These are phyloP conservation scores for Myodes glareolus DNA, from an alignment of 2,113 vertebrate genomes.

Conservation along the genomic window DNA sequence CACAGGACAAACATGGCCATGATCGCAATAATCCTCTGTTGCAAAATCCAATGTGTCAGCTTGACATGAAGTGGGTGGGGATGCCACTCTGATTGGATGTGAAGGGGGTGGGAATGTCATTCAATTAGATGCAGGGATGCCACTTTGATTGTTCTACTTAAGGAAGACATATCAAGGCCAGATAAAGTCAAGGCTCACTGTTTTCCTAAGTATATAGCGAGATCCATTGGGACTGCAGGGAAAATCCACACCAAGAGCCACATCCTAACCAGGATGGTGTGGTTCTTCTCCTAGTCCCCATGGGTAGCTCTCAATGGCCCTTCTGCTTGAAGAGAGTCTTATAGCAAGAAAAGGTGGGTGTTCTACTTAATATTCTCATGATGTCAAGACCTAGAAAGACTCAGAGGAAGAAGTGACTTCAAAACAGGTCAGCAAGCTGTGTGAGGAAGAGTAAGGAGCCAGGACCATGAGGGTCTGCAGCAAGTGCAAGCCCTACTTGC, in stretches of 20 bases:
- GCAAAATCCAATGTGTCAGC: neutral
- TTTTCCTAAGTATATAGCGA: neutral
- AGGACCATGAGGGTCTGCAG: fast-evolving
- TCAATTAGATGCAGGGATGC: neutral
- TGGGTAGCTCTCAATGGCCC: neutral
- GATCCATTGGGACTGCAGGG: fast-evolving
- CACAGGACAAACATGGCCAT: neutral
- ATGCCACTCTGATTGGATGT: neutral
- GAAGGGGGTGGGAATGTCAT: neutral
- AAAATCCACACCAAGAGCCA: neutral
- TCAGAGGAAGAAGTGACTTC: neutral
- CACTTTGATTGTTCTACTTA: neutral
- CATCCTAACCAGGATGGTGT: neutral
- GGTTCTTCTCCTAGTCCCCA: neutral
- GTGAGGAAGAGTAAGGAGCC: neutral
- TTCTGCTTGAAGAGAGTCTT: neutral
- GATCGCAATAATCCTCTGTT: neutral
- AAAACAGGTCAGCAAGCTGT: neutral
- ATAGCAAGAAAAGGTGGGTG: neutral
- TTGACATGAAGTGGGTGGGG: neutral
- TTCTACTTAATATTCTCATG: neutral
- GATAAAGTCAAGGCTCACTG: neutral
- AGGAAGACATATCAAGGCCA: neutral
- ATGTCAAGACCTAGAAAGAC: neutral
- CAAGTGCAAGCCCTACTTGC: neutral